Base-by-base conservation (phyloP, 2,113 vertebrate genomes). In the Pampusana beccarii region DNA sequence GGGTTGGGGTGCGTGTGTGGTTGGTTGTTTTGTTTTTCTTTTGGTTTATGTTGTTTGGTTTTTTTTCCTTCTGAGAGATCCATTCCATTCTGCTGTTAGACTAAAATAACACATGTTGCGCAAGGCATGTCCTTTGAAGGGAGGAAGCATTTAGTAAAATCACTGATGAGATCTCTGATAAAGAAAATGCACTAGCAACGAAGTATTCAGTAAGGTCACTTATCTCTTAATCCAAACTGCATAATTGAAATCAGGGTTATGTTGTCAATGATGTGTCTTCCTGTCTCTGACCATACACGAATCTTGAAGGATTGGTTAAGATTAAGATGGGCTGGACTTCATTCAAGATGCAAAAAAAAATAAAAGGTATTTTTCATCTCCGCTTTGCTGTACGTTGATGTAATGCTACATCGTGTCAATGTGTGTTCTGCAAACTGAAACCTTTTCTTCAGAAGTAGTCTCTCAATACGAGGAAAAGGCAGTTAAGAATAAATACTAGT, bases 61-160 rank as follows among this genome's bases (percentile, higher is more conserved):
- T 51, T 25, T 51, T 25, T 26, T 51, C 13, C 24, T 25, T 11
- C 24, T 25, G 24, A 51, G 50, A 51, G 24, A 25, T 51, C 50
- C 50, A 51, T 51, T 51, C 50, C 24, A 51, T 51, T 80, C 18
- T 38, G 26, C 31, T 67, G 48, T 42, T 62, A 34, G 25, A 28
- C n/a, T 84, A 25, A 67, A 38, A 33, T 66, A 61, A 72, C 26
- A 23, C 34, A 64, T 16, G 31, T 50, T 74, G 34, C 74, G 24
- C 72, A 80, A 54, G 44, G 57, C 6, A 4, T 70, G 50, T 23
- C 70, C 61, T 80, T 70, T 44, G 57, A 88, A 73, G 38, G 46
- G 50, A 83, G 46, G 57, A 93, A 95, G 34, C 67, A 56, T 66
- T 83, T 87, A 74, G n/a, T 70, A 42, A 83, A 70, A 93, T 93